Evolutionary conservation across 2,113 vertebrate genomes (phyloP), one percentile per base, ranked within the genome.

Genomic region (Megaleporinus macrocephalus): DNA sequence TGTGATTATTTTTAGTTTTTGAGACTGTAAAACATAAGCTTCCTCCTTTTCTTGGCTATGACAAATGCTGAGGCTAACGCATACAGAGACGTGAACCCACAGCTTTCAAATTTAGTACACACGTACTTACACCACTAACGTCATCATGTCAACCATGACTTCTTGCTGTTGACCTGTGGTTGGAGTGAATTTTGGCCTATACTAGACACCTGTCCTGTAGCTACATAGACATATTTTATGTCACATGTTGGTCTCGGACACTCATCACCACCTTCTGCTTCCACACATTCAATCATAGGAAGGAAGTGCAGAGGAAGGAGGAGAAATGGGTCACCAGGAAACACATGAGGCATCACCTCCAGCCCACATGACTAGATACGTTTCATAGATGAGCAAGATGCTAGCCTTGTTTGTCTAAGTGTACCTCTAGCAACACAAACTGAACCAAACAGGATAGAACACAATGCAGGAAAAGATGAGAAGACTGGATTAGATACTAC

Each of bases 211-310:
- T 57, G 2, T 1, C 18, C n/a, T n/a, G 55, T 20, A 57, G 53
- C 33, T 36, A 2, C 18, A 55, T 22, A 55, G 2, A 68, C 7
- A 7, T 20, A 55, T 69, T 63, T n/a, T 41, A 36, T 44, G 11
- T 68, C 41, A 53, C 62, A 75, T n/a, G 41, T 63, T 74, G 59
- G 26, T 83, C 24, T 59, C 20, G 44, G 11, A 59, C 22, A 29
- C 26, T 33, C n/a, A 57, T 41, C 30, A 47, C 15, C 66, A n/a
- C 16, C 24, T 20, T 26, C 26, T 33, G 22, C 51, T 15, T 22
- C 18, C 33, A 44, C 86, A 53, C 27, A 82, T 62, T 90, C 89
- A 93, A 90, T 87, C 68, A 65, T 15, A 75, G 89, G 91, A 91
- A 92, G 89, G 90, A 91, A 90, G 68, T 33, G 71, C 87, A 82